Evolutionary conservation across 2,888 invertebrate genomes (phyloP).

Genomic region (Rhaphigaster nebulosa): DNA sequence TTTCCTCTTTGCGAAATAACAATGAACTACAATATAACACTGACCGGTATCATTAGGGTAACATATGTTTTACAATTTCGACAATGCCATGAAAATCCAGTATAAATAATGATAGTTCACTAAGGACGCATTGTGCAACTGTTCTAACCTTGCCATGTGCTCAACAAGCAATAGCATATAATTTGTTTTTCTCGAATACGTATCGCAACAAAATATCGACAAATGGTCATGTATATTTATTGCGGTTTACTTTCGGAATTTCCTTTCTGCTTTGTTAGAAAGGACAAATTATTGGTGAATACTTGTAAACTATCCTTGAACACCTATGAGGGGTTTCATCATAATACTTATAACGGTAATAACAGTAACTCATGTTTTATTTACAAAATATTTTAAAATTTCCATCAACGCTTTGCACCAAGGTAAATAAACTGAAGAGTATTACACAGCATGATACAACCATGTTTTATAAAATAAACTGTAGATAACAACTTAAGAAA

Average conservation of each 20-base stretch:
- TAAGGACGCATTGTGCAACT: slow-evolving; percentile 34
- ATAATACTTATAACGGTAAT: too few species aligned
- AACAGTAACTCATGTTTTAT: too few species aligned
- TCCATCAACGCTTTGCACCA: too few species aligned
- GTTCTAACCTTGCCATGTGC: slow-evolving; percentile 20
- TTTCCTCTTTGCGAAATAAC: background rate
- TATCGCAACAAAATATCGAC: background rate
- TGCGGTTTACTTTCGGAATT: background rate
- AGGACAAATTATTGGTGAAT: background rate
- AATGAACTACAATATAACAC: background rate
- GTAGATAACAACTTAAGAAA: too few species aligned
- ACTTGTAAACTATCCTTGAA: background rate
- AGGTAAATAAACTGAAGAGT: too few species aligned
- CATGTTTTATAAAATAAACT: too few species aligned
- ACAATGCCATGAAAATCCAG: slow-evolving; percentile 22
- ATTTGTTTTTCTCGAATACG: background rate
- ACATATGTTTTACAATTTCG: slow-evolving; percentile 29
- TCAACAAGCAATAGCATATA: background rate
- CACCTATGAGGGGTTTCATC: too few species aligned
- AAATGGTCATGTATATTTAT: background rate
- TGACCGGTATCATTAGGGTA: background rate
- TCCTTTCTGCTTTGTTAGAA: background rate
- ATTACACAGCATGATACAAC: too few species aligned
- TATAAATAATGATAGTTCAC: slow-evolving; percentile 2
- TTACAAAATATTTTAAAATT: too few species aligned